Conservation (phyloP, 2,113 vertebrate genomes). For the Ammospiza caudacuta region DNA sequence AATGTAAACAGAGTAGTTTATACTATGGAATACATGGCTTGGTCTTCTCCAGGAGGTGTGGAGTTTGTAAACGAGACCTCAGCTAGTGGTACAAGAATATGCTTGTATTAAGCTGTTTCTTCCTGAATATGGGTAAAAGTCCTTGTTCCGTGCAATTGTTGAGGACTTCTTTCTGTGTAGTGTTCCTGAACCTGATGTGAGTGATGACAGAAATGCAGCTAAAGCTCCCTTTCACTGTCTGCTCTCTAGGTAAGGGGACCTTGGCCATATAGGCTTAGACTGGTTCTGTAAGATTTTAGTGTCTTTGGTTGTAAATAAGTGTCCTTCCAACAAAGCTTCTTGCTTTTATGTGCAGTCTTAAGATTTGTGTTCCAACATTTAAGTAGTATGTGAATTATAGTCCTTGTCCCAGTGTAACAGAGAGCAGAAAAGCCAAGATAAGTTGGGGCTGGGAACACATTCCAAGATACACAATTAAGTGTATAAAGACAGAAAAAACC, state of each 20-base stretch:
- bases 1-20: not conserved
- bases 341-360: not conserved
- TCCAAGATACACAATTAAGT: not conserved
- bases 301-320: not conserved
- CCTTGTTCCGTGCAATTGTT: not conserved
- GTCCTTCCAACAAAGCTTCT: not conserved
- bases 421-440: not conserved
- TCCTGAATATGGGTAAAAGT: not conserved
- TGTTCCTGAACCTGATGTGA: not conserved
- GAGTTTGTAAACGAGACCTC: not conserved
- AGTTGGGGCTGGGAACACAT: not conserved
- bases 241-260: not conserved
- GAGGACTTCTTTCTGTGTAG: not conserved
- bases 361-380: not conserved
- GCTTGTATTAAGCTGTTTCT: not conserved
- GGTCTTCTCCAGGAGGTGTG: accelerated
- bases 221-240: not conserved
- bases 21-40: not conserved
- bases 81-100: not conserved
- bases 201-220: not conserved
- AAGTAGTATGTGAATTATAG: not conserved
- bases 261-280: not conserved
- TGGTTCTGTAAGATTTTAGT: not conserved
- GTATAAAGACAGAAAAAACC: not conserved
- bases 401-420: not conserved